These are phyloP conservation scores for Mirounga angustirostris DNA, from an alignment of 2,113 vertebrate genomes.

Conservation along the genomic window DNA sequence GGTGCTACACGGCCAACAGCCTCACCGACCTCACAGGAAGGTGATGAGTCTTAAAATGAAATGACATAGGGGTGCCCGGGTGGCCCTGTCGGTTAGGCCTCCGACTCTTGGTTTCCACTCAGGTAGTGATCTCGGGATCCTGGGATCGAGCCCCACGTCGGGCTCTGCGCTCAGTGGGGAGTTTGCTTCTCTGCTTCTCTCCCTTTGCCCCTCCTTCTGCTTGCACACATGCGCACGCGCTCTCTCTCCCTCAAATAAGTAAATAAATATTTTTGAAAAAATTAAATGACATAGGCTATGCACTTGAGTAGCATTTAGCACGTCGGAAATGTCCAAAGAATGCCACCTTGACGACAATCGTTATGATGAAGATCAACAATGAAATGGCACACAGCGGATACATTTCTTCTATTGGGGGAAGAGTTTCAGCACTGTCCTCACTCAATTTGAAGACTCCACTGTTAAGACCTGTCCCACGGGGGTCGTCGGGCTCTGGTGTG, in stretches of 20 bases:
- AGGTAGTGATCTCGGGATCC: neutral
- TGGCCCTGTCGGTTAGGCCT: neutral
- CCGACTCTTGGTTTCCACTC: neutral
- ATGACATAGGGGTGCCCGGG: no score
- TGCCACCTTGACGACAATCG: neutral
- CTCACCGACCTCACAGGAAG: neutral
- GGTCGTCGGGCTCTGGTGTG: neutral
- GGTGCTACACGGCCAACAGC: accelerated
- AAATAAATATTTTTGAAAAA: neutral
- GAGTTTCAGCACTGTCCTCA: accelerated
- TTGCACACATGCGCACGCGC: accelerated
- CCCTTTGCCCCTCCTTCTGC: neutral
- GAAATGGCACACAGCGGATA: accelerated
- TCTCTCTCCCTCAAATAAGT: neutral
- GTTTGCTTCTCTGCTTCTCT: neutral
- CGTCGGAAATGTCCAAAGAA: neutral
- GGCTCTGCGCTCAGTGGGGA: neutral
- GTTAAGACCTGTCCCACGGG: accelerated
- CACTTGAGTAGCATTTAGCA: neutral
- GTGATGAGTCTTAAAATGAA: neutral
- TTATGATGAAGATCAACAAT: no score
- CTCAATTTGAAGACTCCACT: neutral
- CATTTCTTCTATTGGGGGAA: neutral
- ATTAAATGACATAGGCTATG: neutral
- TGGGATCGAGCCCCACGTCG: neutral